Evolutionary conservation across 2,888 invertebrate genomes (phyloP).

Genomic region (Pollenia griseotomentosa): DNA sequence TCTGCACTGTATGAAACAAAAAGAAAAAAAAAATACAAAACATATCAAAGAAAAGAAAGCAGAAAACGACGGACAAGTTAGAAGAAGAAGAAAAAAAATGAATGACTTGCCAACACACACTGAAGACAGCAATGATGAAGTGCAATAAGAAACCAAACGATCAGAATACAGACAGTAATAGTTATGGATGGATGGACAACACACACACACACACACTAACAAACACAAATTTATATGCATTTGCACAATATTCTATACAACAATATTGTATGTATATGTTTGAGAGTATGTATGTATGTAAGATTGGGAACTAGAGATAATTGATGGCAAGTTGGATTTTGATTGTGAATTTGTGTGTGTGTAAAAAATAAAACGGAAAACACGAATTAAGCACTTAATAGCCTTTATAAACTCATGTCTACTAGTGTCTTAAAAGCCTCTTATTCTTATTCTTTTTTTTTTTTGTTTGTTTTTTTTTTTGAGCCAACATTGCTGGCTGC

Average conservation of each 20-base stretch:
- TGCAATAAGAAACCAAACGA: conserved; percentile 51
- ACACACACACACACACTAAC: neutral
- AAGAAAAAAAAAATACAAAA: neutral
- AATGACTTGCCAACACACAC: conserved; percentile 34
- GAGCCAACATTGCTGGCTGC: too few relatives aligned
- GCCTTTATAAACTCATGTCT: conserved; percentile 12
- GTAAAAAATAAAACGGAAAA: neutral
- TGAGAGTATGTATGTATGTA: too few relatives aligned
- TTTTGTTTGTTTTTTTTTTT: neutral
- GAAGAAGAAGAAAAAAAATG: conserved; percentile 8
- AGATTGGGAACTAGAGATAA: too few relatives aligned
- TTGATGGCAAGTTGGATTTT: too few relatives aligned
- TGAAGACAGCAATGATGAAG: conserved; percentile 52
- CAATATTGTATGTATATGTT: too few relatives aligned
- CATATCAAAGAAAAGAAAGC: neutral
- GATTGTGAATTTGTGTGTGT: neutral
- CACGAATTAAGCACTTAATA: conserved; percentile 25
- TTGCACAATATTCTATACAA: too few relatives aligned
- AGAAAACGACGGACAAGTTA: neutral
- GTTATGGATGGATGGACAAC: conserved; percentile 8
- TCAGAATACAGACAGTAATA: conserved; percentile 38
- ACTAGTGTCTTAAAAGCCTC: conserved; percentile 13
- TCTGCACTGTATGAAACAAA: neutral
- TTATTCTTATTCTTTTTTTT: conserved; percentile 1
- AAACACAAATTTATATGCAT: too few relatives aligned